phyloP scores from a whole-genome alignment of 1,140 invertebrate genomes.

The Saccostrea glomerata region DNA sequence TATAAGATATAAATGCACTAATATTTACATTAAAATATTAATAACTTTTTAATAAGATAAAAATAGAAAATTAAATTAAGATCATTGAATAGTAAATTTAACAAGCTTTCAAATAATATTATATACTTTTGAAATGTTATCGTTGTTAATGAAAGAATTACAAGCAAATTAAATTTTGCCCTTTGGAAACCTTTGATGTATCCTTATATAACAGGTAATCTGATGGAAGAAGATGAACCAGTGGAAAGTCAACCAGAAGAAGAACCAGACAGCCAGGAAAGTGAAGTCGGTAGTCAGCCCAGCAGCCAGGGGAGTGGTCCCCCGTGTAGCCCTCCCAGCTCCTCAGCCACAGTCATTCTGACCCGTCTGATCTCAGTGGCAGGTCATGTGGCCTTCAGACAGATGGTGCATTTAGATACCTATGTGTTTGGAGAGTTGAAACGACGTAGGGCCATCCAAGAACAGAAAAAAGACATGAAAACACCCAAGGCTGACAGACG shows the following conservation, averaged over 20 bases:
- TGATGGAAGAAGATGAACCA: neutral
- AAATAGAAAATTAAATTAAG: too few species aligned
- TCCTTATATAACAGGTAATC: neutral
- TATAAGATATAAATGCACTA: too few species aligned
- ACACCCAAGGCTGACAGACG: slow-evolving; percentile 42
- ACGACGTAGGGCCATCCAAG: slow-evolving; percentile 73
- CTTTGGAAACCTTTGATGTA: too few species aligned
- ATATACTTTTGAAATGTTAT: too few species aligned
- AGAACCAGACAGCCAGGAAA: neutral
- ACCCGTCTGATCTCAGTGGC: slow-evolving; percentile 85
- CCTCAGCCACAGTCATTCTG: slow-evolving; percentile 76
- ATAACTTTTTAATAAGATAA: too few species aligned
- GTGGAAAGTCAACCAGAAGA: neutral
- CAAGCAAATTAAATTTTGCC: too few species aligned
- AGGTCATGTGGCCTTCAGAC: slow-evolving; percentile 87
- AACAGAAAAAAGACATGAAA: slow-evolving; percentile 64
- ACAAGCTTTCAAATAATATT: too few species aligned
- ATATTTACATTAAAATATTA: too few species aligned
- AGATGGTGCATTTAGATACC: slow-evolving; percentile 89
- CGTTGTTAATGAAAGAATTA: too few species aligned
- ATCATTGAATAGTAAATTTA: too few species aligned
- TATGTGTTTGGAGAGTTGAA: slow-evolving; percentile 88
- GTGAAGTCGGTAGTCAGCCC: neutral
- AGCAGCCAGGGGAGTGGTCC: neutral
- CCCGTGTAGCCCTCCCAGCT: neutral